A percentile compares a stretch with the other conserved stretches of the same genome.
phyloP scores from a whole-genome alignment of 2,113 vertebrate genomes.

The Pseudolaguvia tuberculata region DNA sequence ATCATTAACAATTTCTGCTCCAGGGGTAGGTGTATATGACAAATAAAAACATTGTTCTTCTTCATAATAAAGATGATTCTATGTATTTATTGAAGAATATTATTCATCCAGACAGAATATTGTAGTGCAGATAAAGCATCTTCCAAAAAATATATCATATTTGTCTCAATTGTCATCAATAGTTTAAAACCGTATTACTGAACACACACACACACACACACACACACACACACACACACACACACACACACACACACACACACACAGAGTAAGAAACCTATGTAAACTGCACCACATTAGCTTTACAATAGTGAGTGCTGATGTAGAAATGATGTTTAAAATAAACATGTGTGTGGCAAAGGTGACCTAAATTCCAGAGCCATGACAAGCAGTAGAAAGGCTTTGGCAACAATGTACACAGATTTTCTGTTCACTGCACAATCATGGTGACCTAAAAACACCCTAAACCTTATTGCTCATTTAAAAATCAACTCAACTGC shows the following conservation, averaged over 20 bases:
- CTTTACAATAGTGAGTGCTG: conserved; percentile 53
- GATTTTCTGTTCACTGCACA: conserved; percentile 13
- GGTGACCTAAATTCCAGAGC: conserved; percentile 56
- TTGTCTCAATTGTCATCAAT: neutral
- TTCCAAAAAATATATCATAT: too few relatives aligned
- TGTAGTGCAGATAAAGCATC: neutral
- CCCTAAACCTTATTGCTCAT: conserved; percentile 22
- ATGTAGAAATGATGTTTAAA: conserved; percentile 56
- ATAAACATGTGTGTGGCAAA: conserved; percentile 44
- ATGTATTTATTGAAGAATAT: too few relatives aligned
- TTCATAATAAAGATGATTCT: too few relatives aligned
- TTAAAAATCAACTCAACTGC: neutral
- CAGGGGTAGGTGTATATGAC: too few relatives aligned
- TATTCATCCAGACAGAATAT: neutral
- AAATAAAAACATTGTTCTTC: too few relatives aligned
- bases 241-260: too few relatives aligned
- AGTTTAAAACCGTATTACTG: too few relatives aligned
- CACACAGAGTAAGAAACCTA: conserved; percentile 20
- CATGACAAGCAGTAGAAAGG: conserved; percentile 41
- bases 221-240: too few relatives aligned
- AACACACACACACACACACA: too few relatives aligned
- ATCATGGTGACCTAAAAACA: conserved; percentile 30
- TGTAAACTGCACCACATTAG: conserved; percentile 16
- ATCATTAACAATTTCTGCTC: neutral
- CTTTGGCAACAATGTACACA: conserved; percentile 51